Evolutionary conservation across 2,113 vertebrate species (phyloP), one percentile per base, ranked within the genome.

Genomic region (Cebus imitator): DNA sequence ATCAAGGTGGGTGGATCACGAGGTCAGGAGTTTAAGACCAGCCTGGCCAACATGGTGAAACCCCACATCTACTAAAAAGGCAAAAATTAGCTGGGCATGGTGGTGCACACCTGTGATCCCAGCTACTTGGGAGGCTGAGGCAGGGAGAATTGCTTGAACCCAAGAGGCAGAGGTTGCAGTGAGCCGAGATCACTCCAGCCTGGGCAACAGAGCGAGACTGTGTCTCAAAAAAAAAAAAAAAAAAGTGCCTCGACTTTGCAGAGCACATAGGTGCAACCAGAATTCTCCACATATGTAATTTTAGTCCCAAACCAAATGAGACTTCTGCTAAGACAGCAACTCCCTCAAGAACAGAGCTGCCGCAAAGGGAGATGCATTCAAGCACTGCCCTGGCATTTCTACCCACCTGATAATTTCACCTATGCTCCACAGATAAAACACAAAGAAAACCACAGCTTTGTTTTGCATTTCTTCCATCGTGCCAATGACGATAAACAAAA

Each of bases 371-470:
- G n/a, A 40, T 35, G n/a, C 35, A 32, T 55, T 78, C 55, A 32
- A 86, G 87, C 16, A 79, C 11, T n/a, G 76, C 2, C 30, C 90
- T 75, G 76, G 20, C 73, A 57, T 80, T 86, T 95, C 57, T 45
- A 70, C 98, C 95, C 96, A 99, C 99, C 99, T 99, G 98, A 99
- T 99, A 90, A 99, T 98, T 96, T 99, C 99, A 52, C 98, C 96
- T 87, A 98, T 75, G 23, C 99, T 99, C 99, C 99, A 99, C 43
- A 98, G 82, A 95, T 99, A 99, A 98, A 99, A 99, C 66, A 99
- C 61, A n/a, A 99, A 99, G 98, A 99, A 99, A 72, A 99, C 99
- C 52, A 99, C 99, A 17, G 99, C 98, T 97, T 99, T 99, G 98
- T 98, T 99, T 78, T 99, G 99, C 99, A 99, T 99, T 98, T 99